Evolutionary conservation across 1,140 invertebrate genomes (phyloP).

Genomic region (Heterodera schachtii): DNA sequence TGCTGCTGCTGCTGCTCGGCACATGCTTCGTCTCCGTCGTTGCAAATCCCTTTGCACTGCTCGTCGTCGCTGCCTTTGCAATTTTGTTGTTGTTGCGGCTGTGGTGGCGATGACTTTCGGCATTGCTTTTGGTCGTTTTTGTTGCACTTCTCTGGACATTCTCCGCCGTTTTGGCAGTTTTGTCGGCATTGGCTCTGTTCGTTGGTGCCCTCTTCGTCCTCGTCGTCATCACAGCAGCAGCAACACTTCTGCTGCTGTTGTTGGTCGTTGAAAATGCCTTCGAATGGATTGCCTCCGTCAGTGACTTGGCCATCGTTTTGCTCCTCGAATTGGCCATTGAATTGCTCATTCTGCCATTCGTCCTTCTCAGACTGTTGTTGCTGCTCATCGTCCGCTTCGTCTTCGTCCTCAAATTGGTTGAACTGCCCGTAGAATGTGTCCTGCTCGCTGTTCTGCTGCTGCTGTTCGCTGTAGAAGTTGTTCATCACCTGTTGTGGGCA

Average conservation of each 20-base stretch:
- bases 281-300: slow-evolving; percentile 9
- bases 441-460: neutral
- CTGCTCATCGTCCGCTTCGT: neutral
- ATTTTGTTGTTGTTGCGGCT: neutral
- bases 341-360: slow-evolving; percentile 22
- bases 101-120: neutral
- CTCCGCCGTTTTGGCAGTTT: slow-evolving; percentile 3
- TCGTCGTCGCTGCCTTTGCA: neutral
- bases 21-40: slow-evolving; percentile 24
- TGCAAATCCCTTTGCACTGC: slow-evolving; percentile 19
- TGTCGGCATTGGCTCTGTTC: neutral
- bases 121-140: neutral
- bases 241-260: neutral
- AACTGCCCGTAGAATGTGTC: slow-evolving; percentile 10
- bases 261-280: neutral
- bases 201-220: neutral
- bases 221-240: neutral
- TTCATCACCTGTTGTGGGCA: slow-evolving; percentile 23
- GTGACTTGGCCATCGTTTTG: slow-evolving; percentile 7
- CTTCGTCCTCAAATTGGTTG: slow-evolving; percentile 11
- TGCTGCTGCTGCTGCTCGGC: slow-evolving; percentile 24
- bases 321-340: slow-evolving; percentile 11
- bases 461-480: slow-evolving; percentile 22
- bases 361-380: neutral
- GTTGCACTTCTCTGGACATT: neutral